A percentile compares a stretch with the other conserved stretches of the same genome.
phyloP scores from a whole-genome alignment of 2,888 invertebrate genomes.

The Malachius bipustulatus region DNA sequence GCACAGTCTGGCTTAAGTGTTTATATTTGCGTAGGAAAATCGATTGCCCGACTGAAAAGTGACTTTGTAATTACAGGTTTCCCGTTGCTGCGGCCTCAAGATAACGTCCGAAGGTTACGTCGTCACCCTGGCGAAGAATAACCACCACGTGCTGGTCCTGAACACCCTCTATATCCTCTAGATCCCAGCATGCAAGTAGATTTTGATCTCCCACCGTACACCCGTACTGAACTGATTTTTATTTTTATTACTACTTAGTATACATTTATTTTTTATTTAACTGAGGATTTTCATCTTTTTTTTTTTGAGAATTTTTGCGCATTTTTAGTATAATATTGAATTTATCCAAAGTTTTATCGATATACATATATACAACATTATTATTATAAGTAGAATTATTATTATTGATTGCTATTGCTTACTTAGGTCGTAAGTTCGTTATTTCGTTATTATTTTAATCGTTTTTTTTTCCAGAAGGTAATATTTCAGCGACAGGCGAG shows the following conservation, averaged over 20 bases:
- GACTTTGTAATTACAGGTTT: conserved; percentile 56
- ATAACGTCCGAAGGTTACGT: conserved; percentile 95
- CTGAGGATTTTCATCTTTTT: conserved; percentile 13
- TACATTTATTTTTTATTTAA: conserved; percentile 12
- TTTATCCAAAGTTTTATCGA: conserved; percentile 21
- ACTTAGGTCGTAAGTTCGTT: too few relatives aligned
- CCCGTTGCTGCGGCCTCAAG: conserved; percentile 94
- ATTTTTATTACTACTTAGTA: conserved; percentile 20
- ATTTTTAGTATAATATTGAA: conserved; percentile 8
- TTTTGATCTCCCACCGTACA: conserved; percentile 38
- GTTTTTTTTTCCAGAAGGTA: conserved; percentile 23
- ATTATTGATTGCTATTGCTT: conserved; percentile 16
- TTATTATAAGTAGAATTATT: conserved; percentile 17
- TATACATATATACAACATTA: conserved; percentile 20
- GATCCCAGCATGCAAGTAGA: conserved; percentile 42
- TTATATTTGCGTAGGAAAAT: too few relatives aligned
- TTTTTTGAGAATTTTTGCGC: conserved; percentile 9
- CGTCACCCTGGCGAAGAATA: conserved; percentile 94
- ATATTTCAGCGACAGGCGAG: conserved; percentile 30
- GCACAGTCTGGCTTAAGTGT: too few relatives aligned
- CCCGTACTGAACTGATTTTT: conserved; percentile 38
- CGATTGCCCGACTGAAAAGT: too few relatives aligned
- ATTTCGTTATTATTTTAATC: conserved; percentile 22
- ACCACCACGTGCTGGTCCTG: conserved; percentile 94
- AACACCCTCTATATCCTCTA: conserved; percentile 87